A percentile compares a stretch with the other conserved stretches of the same genome.
Conservation (phyloP, 2,888 invertebrate species). For the Drosophila falleni region DNA sequence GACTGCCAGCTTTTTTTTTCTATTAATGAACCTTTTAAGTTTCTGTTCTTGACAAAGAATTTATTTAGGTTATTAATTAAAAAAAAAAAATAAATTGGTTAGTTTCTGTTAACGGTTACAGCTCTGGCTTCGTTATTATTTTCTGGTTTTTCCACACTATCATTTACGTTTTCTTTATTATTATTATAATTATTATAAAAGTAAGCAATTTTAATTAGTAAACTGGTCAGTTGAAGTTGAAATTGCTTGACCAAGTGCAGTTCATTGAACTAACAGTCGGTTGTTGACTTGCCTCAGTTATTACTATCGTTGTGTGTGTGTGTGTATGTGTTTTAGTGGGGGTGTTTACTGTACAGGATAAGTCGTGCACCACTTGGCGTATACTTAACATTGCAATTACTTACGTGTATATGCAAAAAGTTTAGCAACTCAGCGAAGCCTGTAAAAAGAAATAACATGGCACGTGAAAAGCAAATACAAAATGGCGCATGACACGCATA, state of each 20-base stretch:
- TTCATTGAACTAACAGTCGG: conserved; percentile 63
- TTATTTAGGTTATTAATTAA: no score
- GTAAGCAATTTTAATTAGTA: conserved; percentile 66
- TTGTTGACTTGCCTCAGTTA: conserved; percentile 36
- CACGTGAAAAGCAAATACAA: not conserved
- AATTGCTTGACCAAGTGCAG: conserved; percentile 41
- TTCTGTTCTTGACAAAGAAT: no score
- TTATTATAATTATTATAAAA: conserved; percentile 41
- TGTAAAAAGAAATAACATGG: conserved; percentile 37
- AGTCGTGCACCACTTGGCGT: conserved; percentile 46
- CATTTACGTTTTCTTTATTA: conserved; percentile 9
- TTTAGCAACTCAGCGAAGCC: conserved; percentile 35
- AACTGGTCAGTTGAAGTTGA: conserved; percentile 42
- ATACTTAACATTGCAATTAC: conserved; percentile 55
- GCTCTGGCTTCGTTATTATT: no score
- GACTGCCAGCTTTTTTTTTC: no score
- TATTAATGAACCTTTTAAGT: no score
- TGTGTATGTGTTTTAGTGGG: not conserved
- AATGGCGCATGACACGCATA: not conserved
- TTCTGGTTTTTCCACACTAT: not conserved
- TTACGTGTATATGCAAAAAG: conserved; percentile 34
- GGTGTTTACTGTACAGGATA: conserved; percentile 21
- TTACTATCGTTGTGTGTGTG: not conserved
- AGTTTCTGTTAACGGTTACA: no score
- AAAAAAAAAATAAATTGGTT: no score